A percentile compares a stretch with the other conserved stretches of the same genome.
phyloP scores from a whole-genome alignment of 2,888 invertebrate genomes.

The Yponomeuta sedellus region DNA sequence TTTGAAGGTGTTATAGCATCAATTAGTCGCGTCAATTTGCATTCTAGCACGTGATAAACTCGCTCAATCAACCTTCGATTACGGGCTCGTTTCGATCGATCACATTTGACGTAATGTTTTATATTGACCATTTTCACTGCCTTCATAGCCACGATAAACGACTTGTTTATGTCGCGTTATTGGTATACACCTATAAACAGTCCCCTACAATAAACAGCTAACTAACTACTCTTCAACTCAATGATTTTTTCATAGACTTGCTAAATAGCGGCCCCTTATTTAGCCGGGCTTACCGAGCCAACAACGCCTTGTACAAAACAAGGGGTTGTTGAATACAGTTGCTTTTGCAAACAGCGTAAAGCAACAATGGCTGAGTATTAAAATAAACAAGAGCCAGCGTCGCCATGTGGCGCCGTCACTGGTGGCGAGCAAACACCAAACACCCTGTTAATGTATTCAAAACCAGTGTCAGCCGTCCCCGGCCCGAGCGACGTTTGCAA shows the following conservation, averaged over 20 bases:
- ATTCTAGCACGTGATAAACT: neutral
- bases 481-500: conserved; percentile 25
- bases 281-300: neutral
- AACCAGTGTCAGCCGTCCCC: conserved; percentile 17
- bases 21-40: conserved; percentile 11
- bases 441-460: conserved; percentile 62
- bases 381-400: conserved; percentile 64
- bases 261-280: conserved; percentile 10
- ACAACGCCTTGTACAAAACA: conserved; percentile 34
- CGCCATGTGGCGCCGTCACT: conserved; percentile 65
- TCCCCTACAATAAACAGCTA: neutral
- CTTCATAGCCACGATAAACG: neutral
- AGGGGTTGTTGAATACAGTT: conserved; percentile 61
- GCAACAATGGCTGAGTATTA: conserved; percentile 73
- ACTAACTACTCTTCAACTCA: neutral
- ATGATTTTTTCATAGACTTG: neutral
- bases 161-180: neutral
- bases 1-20: neutral
- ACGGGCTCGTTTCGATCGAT: conserved; percentile 6
- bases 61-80: conserved; percentile 12
- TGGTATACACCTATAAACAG: neutral
- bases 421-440: conserved; percentile 49
- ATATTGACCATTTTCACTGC: neutral
- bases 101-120: neutral
- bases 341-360: conserved; percentile 59